Conservation (phyloP, 2,888 invertebrate species). For the Candidula unifasciata region DNA sequence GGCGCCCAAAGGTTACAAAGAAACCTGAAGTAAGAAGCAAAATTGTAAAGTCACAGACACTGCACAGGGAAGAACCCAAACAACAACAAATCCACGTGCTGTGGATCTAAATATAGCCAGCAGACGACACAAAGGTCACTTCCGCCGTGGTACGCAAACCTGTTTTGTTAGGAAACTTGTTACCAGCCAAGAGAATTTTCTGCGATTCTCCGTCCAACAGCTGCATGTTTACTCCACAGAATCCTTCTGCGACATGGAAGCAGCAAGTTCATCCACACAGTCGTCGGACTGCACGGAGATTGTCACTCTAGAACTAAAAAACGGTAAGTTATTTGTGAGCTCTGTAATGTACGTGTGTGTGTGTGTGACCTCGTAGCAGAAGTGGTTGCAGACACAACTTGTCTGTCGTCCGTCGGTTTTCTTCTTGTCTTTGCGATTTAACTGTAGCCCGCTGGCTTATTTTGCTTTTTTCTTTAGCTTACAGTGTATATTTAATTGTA, state of each 20-base stretch:
- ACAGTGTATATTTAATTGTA: too few species aligned
- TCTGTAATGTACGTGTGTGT: not conserved
- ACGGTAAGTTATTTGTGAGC: slow-evolving; percentile 58
- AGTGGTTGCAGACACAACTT: not conserved
- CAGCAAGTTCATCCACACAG: slow-evolving; percentile 54
- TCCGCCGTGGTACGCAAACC: slow-evolving; percentile 59
- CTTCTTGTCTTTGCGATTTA: too few species aligned
- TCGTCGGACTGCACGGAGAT: slow-evolving; percentile 58
- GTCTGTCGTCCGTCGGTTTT: too few species aligned
- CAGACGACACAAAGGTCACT: slow-evolving; percentile 60
- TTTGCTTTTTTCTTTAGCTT: too few species aligned
- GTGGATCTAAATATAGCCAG: slow-evolving; percentile 58
- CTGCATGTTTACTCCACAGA: not conserved
- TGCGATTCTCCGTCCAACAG: not conserved
- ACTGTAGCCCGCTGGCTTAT: too few species aligned
- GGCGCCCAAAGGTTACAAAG: too few species aligned
- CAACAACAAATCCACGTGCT: slow-evolving; percentile 67
- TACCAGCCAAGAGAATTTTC: not conserved
- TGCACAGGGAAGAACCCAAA: slow-evolving; percentile 45
- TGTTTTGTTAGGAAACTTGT: slow-evolving; percentile 42
- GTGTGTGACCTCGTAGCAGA: slow-evolving; percentile 14
- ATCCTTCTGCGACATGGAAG: slow-evolving; percentile 57
- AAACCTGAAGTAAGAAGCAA: too few species aligned
- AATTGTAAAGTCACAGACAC: too few species aligned
- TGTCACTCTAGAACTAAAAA: slow-evolving; percentile 65